Evolutionary conservation across 2,888 invertebrate genomes (phyloP).

Genomic region (Brenthis ino): DNA sequence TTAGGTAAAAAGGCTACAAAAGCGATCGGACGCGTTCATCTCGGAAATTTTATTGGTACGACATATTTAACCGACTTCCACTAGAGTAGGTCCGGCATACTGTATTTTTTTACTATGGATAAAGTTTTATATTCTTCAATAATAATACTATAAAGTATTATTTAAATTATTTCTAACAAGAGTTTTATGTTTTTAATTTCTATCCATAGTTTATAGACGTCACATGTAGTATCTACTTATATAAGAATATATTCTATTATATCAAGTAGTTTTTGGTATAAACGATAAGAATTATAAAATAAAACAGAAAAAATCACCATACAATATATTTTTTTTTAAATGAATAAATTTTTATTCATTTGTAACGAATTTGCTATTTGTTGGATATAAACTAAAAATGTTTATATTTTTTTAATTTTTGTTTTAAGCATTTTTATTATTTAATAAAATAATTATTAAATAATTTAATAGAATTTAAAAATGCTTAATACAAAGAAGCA

Average conservation of each 20-base stretch:
- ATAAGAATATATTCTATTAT: constrained; percentile 1
- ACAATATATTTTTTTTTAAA: not conserved
- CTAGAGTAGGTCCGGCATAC: constrained; percentile 15
- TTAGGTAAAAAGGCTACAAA: constrained; percentile 14
- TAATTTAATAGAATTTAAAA: too few relatives aligned
- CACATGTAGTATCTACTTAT: not conserved
- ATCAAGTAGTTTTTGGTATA: constrained; percentile 20
- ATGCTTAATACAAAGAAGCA: not conserved
- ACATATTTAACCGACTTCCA: constrained; percentile 26
- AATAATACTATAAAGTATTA: constrained; percentile 1
- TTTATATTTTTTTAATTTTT: too few relatives aligned
- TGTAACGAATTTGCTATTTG: not conserved
- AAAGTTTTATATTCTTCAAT: not conserved
- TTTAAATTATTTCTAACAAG: not conserved
- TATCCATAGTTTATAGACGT: constrained; percentile 6
- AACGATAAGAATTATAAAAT: constrained; percentile 12
- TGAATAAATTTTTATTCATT: not conserved
- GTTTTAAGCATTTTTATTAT: too few relatives aligned
- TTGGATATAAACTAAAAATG: not conserved
- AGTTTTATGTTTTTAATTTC: constrained; percentile 6
- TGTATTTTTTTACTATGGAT: not conserved
- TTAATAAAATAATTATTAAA: too few relatives aligned
- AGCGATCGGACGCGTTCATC: constrained; percentile 14
- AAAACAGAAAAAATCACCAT: constrained; percentile 10
- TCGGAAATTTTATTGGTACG: constrained; percentile 26